Base-by-base conservation (phyloP, 1,140 invertebrate genomes). In the Battus philenor region DNA sequence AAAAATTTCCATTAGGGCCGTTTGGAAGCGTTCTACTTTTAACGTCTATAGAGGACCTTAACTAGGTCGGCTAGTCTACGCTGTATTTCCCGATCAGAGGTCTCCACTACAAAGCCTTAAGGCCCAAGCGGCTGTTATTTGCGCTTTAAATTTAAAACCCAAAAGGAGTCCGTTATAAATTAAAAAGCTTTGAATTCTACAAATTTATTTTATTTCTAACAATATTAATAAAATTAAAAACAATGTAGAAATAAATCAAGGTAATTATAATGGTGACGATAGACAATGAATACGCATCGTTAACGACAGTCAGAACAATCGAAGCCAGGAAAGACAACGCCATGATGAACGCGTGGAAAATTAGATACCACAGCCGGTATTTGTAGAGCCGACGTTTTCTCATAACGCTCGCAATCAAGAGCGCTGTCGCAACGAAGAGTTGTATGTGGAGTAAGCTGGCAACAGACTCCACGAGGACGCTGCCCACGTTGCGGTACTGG, bases 361-460 rank as follows among this genome's bases (percentile, higher is more conserved):
- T 12, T 0, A 71, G 29, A 26, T 77, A 77, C 52, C 63, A 64
- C 2, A 53, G 33, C n/a, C 67, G 60, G 31, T 66, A 75, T 8
- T 64, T 73, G 7, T 54, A 34, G 0, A 69, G 57, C 0, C 59
- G 48, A 6, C 57, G 54, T 15, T 61, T 33, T 29, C 59, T 73
- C 2, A 64, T n/a, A 33, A 62, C 66, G 18, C 58, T 65, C n/a
- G 54, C 22, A 9, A 73, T 47, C 0, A 80, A 41, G 3, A 75
- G 26, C 0, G 59, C 49, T 0, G 67, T 64, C 0, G 73, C 76
- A 0, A 69, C 59, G 2, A 70, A 67, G 1, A 76, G 47, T 29
- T 80, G 72, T 1, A 73, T 17, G 20, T 71, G 75, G 0, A 80
- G 56, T 3, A 77, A 24, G 0, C 48, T 60, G 9, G 68, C 60